Evolutionary conservation across 1,140 invertebrate species (phyloP), one percentile per base, ranked within the genome.

Genomic region (Procambarus clarkii): DNA sequence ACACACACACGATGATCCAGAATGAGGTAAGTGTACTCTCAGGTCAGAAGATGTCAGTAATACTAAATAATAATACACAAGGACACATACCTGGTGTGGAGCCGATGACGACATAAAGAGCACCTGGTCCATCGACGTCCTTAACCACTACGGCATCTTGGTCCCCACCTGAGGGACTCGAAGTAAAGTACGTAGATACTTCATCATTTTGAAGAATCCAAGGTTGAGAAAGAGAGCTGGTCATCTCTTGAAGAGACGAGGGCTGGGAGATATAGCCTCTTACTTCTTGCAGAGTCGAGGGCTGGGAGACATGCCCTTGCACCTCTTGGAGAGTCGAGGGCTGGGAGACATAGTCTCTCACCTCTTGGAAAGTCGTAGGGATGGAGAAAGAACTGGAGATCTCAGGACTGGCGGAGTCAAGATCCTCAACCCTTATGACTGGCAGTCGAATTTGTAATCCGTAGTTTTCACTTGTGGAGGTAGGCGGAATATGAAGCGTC

Each of bases 71-170:
- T 9, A 9, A 54, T 54, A 54, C 13, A 54, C 50, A 54, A 54
- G 8, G 50, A 9, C 13, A 13, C 50, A 9, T 54, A 79, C 54
- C 76, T 71, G 58, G 8, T n/a, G 77, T 60, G 48, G 86, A 88
- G 24, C 86, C 86, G 34, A 88, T 54, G 15, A 88, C 58, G 21
- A 88, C 86, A 44, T 88, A 88, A 46, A 88, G 78, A 48, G 86
- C 34, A 2, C 77, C 86, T 8, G 21, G 86, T 80, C 60, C 24
- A 21, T 18, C 18, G 8, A 11, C 81, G 8, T 69, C 58, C 11
- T 24, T 7, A 24, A 21, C 8, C 18, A 69, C 15, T 13, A 21
- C 58, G 5, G 3, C 60, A 9, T 69, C 54, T 2, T 58, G n/a
- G 7, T 58, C 24, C 3, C 44, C 34, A 5, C 13, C 24, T 64